Evolutionary conservation across 2,888 invertebrate species (phyloP), one percentile per base, ranked within the genome.

Genomic region (Hypolimnas misippus): DNA sequence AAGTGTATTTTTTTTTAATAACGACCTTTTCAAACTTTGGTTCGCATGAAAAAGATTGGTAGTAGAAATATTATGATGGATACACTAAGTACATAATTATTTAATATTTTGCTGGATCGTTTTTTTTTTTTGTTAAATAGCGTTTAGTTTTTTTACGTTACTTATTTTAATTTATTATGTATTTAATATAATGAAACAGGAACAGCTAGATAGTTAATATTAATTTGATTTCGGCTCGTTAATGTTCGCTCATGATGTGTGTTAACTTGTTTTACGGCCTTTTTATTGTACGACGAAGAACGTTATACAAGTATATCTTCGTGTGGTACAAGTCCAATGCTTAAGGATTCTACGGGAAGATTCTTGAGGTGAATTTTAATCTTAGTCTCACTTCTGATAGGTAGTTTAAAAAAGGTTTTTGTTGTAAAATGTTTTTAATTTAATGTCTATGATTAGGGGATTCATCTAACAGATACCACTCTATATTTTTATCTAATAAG

Each of bases 261-360:
- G 75, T 80, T 78, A 76, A 76, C 78, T 86, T 84, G 75, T 81
- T 86, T 85, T 86, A 85, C 79, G 82, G 82, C 83, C 81, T 86
- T 84, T 82, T 79, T 80, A 80, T 80, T 76, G 74, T 76, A 76
- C 68, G 73, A 79, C 64, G 51, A 60, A 62, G 59, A 62, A 57
- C 56, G 35, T 66, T 63, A 55, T 62, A 59, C 49, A 63, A 57
- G 42, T 67, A 54, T 53, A 58, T 59, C 51, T 55, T 60, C 55
- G 51, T 62, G 35, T 53, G 44, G 62, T 62, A 59, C 56, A 62
- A 65, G 54, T 59, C 57, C 59, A 62, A 53, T 46, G 62, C 56
- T 56, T 65, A 46, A 51, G 31, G 49, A 49, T 57, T 62, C 50
- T 57, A 53, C 35, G 21, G 44, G 44, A 46, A 6, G 21, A 67